Conservation (phyloP, 1,140 invertebrate genomes). For the Anoplophora glabripennis region DNA sequence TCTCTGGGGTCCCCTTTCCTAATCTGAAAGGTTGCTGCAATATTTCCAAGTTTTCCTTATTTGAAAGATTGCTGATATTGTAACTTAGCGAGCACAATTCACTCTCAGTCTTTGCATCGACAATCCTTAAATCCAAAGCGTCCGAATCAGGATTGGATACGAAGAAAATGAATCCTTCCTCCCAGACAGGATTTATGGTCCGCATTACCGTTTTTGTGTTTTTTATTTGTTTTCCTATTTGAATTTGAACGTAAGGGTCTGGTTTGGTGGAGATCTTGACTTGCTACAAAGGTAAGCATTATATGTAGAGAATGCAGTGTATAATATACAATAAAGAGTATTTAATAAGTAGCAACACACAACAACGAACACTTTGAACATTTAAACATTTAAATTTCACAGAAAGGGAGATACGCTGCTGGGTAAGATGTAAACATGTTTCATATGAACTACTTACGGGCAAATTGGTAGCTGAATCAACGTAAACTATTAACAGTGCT, state of each 20-base stretch:
- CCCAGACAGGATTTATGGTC: slow-evolving; percentile 68
- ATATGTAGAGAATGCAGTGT: too few species aligned
- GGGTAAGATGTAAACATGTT: too few species aligned
- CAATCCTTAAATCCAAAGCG: slow-evolving; percentile 71
- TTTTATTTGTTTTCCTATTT: slow-evolving; percentile 66
- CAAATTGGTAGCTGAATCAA: slow-evolving; percentile 88
- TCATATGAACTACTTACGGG: slow-evolving; percentile 68
- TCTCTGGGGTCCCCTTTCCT: slow-evolving; percentile 69
- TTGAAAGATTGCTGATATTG: slow-evolving; percentile 66
- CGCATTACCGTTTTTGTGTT: slow-evolving; percentile 66
- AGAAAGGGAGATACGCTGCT: too few species aligned
- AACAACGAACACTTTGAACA: too few species aligned
- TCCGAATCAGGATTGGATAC: slow-evolving; percentile 86
- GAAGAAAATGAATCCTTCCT: slow-evolving; percentile 86
- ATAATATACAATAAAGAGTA: too few species aligned
- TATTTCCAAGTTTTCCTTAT: slow-evolving; percentile 71
- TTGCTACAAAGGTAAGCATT: too few species aligned
- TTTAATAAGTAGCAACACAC: too few species aligned
- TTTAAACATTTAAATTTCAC: too few species aligned
- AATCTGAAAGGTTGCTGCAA: slow-evolving; percentile 75
- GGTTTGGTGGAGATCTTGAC: slow-evolving; percentile 59
- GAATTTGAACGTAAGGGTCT: slow-evolving; percentile 72
- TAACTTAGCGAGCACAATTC: slow-evolving; percentile 48
- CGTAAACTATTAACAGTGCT: slow-evolving; percentile 76
- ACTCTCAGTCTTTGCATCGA: slow-evolving; percentile 74